phyloP scores from a whole-genome alignment of 2,113 vertebrate species.

The Lepus timidus region DNA sequence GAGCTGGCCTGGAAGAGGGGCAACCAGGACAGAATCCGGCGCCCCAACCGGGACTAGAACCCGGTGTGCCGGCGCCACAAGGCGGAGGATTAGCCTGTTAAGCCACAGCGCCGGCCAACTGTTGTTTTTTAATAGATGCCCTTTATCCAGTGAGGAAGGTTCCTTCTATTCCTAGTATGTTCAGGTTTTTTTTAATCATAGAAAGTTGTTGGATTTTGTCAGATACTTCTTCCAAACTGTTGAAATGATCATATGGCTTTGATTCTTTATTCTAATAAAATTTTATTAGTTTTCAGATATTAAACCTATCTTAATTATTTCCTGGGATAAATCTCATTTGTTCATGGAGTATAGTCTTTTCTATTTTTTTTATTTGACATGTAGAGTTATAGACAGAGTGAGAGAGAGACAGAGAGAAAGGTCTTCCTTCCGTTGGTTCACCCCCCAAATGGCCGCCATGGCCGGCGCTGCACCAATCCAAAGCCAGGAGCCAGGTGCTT shows the following conservation, averaged over 20 bases:
- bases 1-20: too few species aligned
- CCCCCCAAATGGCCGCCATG: too few species aligned
- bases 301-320: conserved; percentile 24
- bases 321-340: not conserved
- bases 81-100: too few species aligned
- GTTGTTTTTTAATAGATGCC: not conserved
- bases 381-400: too few species aligned
- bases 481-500: too few species aligned
- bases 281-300: not conserved
- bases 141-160: not conserved
- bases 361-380: not conserved
- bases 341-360: not conserved
- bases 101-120: not conserved
- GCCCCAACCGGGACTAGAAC: too few species aligned
- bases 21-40: too few species aligned
- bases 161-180: conserved; percentile 10
- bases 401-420: too few species aligned
- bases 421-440: too few species aligned
- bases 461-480: too few species aligned
- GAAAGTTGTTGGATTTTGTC: not conserved
- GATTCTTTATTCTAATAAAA: conserved; percentile 2
- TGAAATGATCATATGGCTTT: conserved; percentile 5
- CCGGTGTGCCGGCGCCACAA: too few species aligned
- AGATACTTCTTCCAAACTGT: conserved; percentile 15
- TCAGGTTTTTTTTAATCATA: not conserved